A percentile compares a stretch with the other conserved stretches of the same genome.
phyloP scores from a whole-genome alignment of 2,888 invertebrate genomes.

The Ernsta delagoae region DNA sequence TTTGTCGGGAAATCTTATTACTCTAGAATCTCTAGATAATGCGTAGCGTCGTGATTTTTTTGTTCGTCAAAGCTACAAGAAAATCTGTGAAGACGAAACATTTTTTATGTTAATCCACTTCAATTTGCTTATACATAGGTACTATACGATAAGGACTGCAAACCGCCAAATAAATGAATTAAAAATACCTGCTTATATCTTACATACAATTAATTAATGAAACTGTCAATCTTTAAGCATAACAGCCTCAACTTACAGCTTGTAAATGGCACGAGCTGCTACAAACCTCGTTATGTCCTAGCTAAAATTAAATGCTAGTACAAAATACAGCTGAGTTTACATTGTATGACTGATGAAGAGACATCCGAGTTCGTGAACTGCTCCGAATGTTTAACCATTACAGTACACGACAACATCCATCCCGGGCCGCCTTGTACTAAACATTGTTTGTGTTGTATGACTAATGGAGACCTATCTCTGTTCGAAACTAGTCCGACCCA shows the following conservation, averaged over 20 bases:
- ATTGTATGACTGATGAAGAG: constrained; percentile 22
- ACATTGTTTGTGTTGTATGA: constrained; percentile 34
- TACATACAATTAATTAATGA: too few relatives aligned
- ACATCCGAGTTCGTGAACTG: constrained; percentile 27
- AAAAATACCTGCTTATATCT: too few relatives aligned
- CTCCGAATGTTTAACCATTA: constrained; percentile 7
- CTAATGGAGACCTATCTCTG: constrained; percentile 31
- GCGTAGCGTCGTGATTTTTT: too few relatives aligned
- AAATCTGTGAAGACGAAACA: too few relatives aligned
- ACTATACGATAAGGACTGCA: too few relatives aligned
- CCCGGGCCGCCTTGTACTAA: constrained; percentile 10
- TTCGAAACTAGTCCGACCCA: constrained; percentile 28
- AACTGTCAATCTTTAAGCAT: too few relatives aligned
- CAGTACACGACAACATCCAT: constrained; percentile 6
- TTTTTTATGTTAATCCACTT: too few relatives aligned
- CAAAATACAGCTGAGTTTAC: not conserved
- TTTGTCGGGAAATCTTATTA: too few relatives aligned
- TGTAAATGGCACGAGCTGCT: not conserved
- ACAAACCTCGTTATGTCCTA: not conserved
- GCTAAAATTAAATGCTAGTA: not conserved
- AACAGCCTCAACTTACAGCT: not conserved
- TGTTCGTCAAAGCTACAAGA: too few relatives aligned
- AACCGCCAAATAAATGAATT: too few relatives aligned
- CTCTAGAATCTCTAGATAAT: too few relatives aligned
- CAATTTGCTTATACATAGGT: too few relatives aligned